Evolutionary conservation across 2,888 invertebrate species (phyloP), one percentile per base, ranked within the genome.

Genomic region (Parnassius orleans): DNA sequence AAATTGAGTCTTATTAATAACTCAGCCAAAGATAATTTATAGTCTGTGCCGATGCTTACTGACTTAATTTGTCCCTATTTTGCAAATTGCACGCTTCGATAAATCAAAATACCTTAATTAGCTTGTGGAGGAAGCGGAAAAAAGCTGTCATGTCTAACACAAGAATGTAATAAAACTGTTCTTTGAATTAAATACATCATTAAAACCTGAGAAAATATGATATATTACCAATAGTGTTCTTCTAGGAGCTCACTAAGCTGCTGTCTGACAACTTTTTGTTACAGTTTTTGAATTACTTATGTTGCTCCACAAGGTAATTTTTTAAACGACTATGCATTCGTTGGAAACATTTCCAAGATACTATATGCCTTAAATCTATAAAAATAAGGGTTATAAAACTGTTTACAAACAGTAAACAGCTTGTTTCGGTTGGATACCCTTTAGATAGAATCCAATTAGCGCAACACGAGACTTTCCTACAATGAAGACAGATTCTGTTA

Each of bases 121-220:
- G 70, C 67, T 66, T 58, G 63, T 66, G 70, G 66, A 71, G 68
- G 71, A 68, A 69, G 72, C 72, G 73, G 73, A 73, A 71, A 75
- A 74, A 70, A 73, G 66, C 67, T 71, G 64, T 68, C 64, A 60
- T 68, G 72, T 70, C 69, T 69, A 66, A 68, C 61, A 60, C 67
- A 61, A 69, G 75, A 77, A 80, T 78, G 74, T 71, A 57, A 72
- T 68, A 71, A 81, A 83, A 83, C 76, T 68, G 66, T 70, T 61
- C 66, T 70, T 71, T 75, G 77, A 80, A 77, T 82, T 77, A 79
- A 77, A 79, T 74, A 78, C 78, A 73, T 82, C 83, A 79, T 84
- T 87, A 83, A 78, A 79, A 76, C 76, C 70, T 68, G 68, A 80
- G 81, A 78, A 80, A 82, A 84, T 85, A 83, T 83, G 79, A 83